Evolutionary conservation across 1,140 invertebrate species (phyloP), one percentile per base, ranked within the genome.

Genomic region (Plodia interpunctella): DNA sequence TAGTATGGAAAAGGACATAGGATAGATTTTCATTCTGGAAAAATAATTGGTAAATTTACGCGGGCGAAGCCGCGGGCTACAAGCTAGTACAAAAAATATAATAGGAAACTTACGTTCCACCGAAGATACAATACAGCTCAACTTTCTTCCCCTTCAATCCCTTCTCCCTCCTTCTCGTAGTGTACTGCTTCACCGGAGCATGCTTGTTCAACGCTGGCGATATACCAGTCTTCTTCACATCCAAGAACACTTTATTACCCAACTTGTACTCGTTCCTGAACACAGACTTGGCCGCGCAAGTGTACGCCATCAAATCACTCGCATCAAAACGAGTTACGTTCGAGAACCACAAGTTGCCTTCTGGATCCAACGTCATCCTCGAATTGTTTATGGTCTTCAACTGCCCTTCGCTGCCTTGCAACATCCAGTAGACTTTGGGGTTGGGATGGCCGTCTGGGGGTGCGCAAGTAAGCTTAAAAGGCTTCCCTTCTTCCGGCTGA

Each of bases 371-470:
- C 3, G 97, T 98, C 93, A 98, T 97, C 58, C 97, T 92, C 0
- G 96, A 97, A 73, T 96, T 97, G 77, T 98, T 98, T 58, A 98
- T 97, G 35, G 94, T 96, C 71, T 95, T 95, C 55, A 98, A 94
- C 53, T 93, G 93, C 20, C 95, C 96, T 50, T 92, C 91, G 0
- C 92, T 91, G 70, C 95, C 93, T 83, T 97, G 94, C 49, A 97
- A 94, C 70, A 98, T 92, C 97, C 97, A 99, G 80, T 98, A 96
- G 0, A 99, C 96, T 54, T 94, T 95, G 0, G 97, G 97, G 80
- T 96, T 97, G 2, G 97, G 97, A 92, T 96, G 98, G 72, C 97
- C 97, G 78, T 97, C 96, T 0, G 97, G 97, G 1, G 97, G 96
- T 74, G 96, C 93, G 78, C 97, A 99, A 0, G 93, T 93, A 28